Conservation (phyloP, 2,797 vertebrate genomes). For the Molothrus aeneus region DNA sequence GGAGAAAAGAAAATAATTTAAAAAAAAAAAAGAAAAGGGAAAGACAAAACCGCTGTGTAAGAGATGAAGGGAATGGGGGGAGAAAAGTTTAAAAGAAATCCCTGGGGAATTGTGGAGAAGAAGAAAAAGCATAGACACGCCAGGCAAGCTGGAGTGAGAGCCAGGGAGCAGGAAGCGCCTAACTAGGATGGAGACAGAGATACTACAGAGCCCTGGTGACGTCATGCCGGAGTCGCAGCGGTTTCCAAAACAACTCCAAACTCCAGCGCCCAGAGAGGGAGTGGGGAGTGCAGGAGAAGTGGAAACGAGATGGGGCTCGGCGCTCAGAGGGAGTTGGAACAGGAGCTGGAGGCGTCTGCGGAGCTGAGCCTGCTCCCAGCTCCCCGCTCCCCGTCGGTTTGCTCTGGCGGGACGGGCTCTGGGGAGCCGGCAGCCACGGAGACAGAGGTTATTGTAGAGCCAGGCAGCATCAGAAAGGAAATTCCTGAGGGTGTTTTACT, state of each 20-base stretch:
- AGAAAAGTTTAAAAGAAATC: not conserved
- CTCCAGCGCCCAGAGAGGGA: not conserved
- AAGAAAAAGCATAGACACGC: conserved; percentile 28
- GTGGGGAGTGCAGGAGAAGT: not conserved
- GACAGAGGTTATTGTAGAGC: conserved; percentile 13
- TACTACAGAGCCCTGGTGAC: conserved; percentile 54
- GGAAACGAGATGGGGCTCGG: not conserved
- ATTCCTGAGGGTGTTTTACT: conserved; percentile 55
- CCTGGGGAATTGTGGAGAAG: conserved; percentile 41
- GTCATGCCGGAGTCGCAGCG: conserved; percentile 35
- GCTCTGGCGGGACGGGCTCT: not conserved
- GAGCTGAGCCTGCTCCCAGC: conserved; percentile 9
- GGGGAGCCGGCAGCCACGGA: not conserved
- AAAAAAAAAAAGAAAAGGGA: not conserved
- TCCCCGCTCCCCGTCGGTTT: not conserved
- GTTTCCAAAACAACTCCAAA: conserved; percentile 69
- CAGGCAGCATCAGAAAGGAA: conserved; percentile 41
- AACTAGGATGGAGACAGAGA: conserved; percentile 75
- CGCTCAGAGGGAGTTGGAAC: conserved; percentile 6
- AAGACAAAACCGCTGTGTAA: conserved; percentile 4
- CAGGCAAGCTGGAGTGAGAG: conserved; percentile 35
- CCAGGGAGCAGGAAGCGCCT: conserved; percentile 70
- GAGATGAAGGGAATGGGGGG: not conserved
- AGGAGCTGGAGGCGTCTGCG: not conserved
- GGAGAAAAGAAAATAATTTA: not conserved